Conservation (phyloP, 2,888 invertebrate genomes). For the Notodromas monacha region DNA sequence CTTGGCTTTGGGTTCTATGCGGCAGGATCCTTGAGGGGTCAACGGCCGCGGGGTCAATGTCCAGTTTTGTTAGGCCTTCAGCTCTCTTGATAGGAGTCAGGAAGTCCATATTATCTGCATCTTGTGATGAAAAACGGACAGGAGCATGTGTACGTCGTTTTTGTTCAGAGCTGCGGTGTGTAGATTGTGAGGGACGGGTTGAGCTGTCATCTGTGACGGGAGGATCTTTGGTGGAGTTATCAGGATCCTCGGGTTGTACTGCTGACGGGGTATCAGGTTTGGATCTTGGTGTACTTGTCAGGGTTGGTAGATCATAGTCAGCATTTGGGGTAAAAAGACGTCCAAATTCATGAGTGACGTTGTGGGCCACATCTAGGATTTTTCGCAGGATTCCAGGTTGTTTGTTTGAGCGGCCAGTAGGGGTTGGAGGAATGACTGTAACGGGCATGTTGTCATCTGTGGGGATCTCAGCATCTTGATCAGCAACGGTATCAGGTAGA, state of each 20-base stretch:
- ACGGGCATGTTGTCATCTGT: slow-evolving; percentile 4
- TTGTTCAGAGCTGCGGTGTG: slow-evolving; percentile 4
- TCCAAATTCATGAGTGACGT: slow-evolving; percentile 4
- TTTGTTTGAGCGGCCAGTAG: slow-evolving; percentile 4
- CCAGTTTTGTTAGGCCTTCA: slow-evolving; percentile 4
- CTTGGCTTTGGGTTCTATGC: slow-evolving; percentile 4
- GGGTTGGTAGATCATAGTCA: slow-evolving; percentile 4
- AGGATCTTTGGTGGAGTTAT: slow-evolving; percentile 4
- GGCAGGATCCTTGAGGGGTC: slow-evolving; percentile 4
- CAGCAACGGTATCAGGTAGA: slow-evolving; percentile 4
- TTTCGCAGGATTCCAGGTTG: slow-evolving; percentile 1
- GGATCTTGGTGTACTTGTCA: slow-evolving; percentile 4
- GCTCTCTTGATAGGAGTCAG: slow-evolving; percentile 2
- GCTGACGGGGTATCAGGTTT: slow-evolving; percentile 4
- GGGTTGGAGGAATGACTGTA: slow-evolving; percentile 4
- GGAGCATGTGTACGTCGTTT: slow-evolving; percentile 2
- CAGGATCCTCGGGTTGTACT: slow-evolving; percentile 4
- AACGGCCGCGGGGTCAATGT: slow-evolving; percentile 4
- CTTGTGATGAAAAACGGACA: slow-evolving; percentile 4
- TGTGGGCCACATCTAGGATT: slow-evolving; percentile 2
- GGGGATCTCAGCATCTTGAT: slow-evolving; percentile 2
- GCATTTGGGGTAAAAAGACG: slow-evolving; percentile 2
- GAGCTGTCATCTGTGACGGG: slow-evolving; percentile 4
- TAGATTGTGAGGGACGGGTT: slow-evolving; percentile 4
- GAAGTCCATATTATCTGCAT: slow-evolving; percentile 4